These are phyloP conservation scores for Hypselothyrea guttata DNA, from an alignment of 2,888 invertebrate species.

Conservation along the genomic window DNA sequence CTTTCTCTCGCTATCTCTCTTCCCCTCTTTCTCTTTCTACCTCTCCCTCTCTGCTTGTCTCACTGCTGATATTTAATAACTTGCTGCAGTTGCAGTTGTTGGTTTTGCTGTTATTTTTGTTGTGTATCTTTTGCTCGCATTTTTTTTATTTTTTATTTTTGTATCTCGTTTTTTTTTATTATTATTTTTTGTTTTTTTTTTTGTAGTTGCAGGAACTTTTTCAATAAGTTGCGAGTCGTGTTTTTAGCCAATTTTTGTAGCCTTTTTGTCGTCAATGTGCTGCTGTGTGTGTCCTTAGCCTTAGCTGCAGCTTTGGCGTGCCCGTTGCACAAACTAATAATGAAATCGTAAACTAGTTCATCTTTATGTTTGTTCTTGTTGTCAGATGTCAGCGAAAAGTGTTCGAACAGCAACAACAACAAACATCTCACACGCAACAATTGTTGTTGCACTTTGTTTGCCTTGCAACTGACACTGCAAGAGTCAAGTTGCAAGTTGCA, in stretches of 20 bases:
- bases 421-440: conserved; percentile 61
- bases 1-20: no score
- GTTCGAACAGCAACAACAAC: conserved; percentile 72
- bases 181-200: conserved; percentile 12
- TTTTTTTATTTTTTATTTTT: no score
- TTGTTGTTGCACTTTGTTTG: conserved; percentile 42
- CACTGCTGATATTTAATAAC: conserved; percentile 50
- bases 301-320: conserved; percentile 16
- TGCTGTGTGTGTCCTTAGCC: conserved; percentile 9
- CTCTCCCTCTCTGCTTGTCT: no score
- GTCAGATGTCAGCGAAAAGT: conserved; percentile 68
- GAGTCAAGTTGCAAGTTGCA: conserved; percentile 13
- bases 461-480: conserved; percentile 28
- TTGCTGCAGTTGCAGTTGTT: conserved; percentile 22
- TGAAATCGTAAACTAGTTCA: conserved; percentile 77
- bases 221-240: conserved; percentile 67
- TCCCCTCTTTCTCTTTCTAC: no score
- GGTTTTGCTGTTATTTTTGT: conserved; percentile 2
- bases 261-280: conserved; percentile 15
- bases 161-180: conserved; percentile 4
- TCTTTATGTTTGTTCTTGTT: conserved; percentile 35
- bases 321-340: conserved; percentile 70
- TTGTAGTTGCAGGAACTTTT: conserved; percentile 61
- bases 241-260: neutral
- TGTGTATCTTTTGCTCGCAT: conserved; percentile 16